A percentile compares a stretch with the other conserved stretches of the same genome.
Conservation (phyloP, 2,797 vertebrate genomes). For the Phoeniculus purpureus region DNA sequence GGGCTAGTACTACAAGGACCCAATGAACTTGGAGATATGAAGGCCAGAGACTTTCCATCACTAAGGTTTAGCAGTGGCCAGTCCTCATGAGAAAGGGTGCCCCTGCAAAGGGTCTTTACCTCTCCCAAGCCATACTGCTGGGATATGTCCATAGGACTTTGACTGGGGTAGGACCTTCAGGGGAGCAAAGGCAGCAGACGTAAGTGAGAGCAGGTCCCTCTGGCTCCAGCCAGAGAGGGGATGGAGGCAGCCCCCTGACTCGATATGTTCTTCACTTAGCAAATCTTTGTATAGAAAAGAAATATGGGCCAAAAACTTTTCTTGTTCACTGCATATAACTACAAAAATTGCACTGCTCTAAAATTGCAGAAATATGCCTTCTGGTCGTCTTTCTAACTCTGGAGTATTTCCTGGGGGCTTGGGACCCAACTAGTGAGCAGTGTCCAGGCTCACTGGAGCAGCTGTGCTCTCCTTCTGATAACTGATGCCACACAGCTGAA, state of each 20-base stretch:
- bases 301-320: background rate
- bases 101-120: background rate
- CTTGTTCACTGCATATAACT: background rate
- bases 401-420: background rate
- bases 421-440: background rate
- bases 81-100: background rate
- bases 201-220: background rate
- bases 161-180: background rate
- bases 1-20: background rate
- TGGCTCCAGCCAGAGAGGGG: background rate
- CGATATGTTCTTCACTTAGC: background rate
- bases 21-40: background rate
- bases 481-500: background rate
- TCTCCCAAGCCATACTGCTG: background rate
- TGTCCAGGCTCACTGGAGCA: background rate
- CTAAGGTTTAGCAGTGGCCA: fast-evolving
- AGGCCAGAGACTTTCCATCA: background rate
- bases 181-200: background rate
- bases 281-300: background rate
- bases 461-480: background rate
- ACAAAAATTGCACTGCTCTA: background rate
- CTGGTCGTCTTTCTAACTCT: background rate
- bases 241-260: background rate
- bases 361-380: background rate
- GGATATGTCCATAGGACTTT: fast-evolving